Evolutionary conservation across 2,797 vertebrate species (phyloP).

Genomic region (Hyperoplus lanceolatus): DNA sequence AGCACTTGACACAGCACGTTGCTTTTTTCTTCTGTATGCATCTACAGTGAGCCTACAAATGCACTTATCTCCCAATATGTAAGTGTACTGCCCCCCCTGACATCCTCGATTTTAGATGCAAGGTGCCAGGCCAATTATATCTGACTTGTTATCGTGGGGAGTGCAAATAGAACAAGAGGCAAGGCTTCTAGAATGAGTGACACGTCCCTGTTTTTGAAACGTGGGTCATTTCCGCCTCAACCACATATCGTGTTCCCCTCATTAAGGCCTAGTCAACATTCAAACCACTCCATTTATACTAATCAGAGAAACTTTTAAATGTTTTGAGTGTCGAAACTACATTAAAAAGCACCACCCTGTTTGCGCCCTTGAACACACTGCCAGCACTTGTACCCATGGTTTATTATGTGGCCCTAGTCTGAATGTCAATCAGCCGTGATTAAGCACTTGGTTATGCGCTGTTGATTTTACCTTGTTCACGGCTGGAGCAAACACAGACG

Average conservation of each 20-base stretch:
- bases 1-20: neutral
- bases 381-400: neutral
- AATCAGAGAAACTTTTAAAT: neutral
- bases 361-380: neutral
- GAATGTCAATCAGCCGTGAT: slow-evolving; percentile 28
- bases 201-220: neutral
- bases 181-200: neutral
- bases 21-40: slow-evolving; percentile 4
- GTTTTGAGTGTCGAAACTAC: slow-evolving; percentile 1
- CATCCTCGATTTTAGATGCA: neutral
- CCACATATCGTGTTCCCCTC: neutral
- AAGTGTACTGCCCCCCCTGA: neutral
- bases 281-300: neutral
- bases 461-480: slow-evolving; percentile 13
- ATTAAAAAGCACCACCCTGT: slow-evolving; percentile 1
- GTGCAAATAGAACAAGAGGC: neutral
- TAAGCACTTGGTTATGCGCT: slow-evolving; percentile 18
- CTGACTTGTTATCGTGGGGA: neutral
- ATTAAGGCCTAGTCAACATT: neutral
- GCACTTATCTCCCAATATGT: neutral
- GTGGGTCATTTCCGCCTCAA: neutral
- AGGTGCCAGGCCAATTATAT: neutral
- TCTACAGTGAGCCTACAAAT: neutral
- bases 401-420: neutral
- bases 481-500: slow-evolving; percentile 10